Evolutionary conservation across 2,888 invertebrate species (phyloP), one percentile per base, ranked within the genome.

Genomic region (Pyrrhia umbra): DNA sequence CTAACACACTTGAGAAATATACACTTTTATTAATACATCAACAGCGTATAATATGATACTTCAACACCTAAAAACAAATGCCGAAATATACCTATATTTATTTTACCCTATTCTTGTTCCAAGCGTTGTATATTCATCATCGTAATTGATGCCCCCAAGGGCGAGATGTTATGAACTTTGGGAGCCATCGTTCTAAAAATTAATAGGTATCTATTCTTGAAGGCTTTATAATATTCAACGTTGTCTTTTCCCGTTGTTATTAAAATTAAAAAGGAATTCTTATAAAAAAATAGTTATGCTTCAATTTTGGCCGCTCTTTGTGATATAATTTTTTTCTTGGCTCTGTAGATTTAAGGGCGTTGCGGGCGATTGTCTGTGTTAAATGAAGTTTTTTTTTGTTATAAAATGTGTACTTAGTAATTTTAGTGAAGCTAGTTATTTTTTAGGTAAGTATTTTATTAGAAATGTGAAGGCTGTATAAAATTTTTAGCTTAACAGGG

Each of bases 161-260:
- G 57, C 51, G 34, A 21, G 21, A 39, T 43, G 39, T 76, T 52
- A 71, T 56, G 55, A 74, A 74, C 56, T 71, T 76, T 58, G 47
- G 43, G 37, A 42, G 30, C 39, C 61, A 66, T 56, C 27, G 45
- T 23, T 66, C 43, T 66, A 55, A 66, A 69, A 59, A 76, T 59
- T 66, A 76, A 76, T 67, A 67, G 42, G 55, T 63, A 76, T 59
- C 77, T 62, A 58, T 66, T 77, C 66, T 71, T 46, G 57, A 57
- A 76, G 67, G 52, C 52, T 54, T 42, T 45, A 52, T 54, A 71
- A 59, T 62, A 42, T 59, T 59, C 51, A 34, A 9, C 40, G 25
- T 52, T 58, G 60, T 56, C 72, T 57, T 75, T 60, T 0, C 39
- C 47, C 34, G 21, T 66, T 55, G 30, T 66, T 59, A 76, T 71